Percentiles rank a stretch among this genome's conserved stretches.
Evolutionary conservation across 2,113 vertebrate genomes (phyloP).

Genomic region (Acrocephalus kingi): DNA sequence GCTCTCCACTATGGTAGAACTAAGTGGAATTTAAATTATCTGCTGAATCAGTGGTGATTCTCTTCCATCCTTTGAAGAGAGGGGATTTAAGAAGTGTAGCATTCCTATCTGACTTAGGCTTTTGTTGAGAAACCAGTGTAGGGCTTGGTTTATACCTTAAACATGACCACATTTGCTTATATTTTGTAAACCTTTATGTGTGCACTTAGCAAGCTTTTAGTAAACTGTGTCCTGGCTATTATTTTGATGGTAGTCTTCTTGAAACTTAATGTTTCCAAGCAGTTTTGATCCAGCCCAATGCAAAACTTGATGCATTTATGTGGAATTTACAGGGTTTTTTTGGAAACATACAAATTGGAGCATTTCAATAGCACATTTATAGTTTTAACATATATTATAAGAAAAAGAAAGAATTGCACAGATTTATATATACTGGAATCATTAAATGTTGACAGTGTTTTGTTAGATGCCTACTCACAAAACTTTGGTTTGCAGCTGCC

Average conservation of each 20-base stretch:
- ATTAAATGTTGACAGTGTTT: neutral
- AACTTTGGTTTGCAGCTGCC: neutral
- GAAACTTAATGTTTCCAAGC: neutral
- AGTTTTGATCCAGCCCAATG: neutral
- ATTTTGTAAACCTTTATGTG: slow-evolving; percentile 1
- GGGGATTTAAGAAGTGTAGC: neutral
- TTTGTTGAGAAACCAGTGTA: neutral
- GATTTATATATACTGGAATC: neutral
- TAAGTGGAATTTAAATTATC: neutral
- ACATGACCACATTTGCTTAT: neutral
- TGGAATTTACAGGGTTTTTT: neutral
- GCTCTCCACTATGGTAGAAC: neutral
- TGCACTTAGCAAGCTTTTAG: neutral
- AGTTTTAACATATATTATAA: neutral
- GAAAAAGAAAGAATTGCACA: neutral
- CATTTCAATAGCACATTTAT: neutral
- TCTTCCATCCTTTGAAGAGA: neutral
- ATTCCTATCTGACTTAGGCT: neutral
- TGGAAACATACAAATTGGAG: neutral
- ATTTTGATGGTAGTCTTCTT: neutral
- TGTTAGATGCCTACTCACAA: neutral
- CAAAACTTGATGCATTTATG: neutral
- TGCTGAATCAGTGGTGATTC: neutral
- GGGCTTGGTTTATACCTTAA: neutral
- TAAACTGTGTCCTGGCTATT: neutral